phyloP scores from a whole-genome alignment of 2,888 invertebrate species.

The Gymnoscelis rufifasciata region DNA sequence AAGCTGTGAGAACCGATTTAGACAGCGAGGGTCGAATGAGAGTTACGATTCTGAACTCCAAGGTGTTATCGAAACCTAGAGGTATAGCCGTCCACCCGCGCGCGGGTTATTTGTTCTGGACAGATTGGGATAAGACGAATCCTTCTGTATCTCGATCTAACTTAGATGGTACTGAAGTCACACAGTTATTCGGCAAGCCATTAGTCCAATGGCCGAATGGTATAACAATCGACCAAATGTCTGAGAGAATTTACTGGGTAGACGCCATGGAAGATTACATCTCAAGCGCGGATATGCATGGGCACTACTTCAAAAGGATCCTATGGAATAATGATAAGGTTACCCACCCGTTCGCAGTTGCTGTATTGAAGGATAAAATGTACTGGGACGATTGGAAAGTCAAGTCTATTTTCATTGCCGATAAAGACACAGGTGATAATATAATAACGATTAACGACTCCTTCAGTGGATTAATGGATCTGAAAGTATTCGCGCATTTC shows the following conservation, averaged over 20 bases:
- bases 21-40: constrained; percentile 83
- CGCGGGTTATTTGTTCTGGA: constrained; percentile 89
- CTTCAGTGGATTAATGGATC: constrained; percentile 87
- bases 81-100: constrained; percentile 91
- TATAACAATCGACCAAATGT: constrained; percentile 89
- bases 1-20: constrained; percentile 85
- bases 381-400: constrained; percentile 95
- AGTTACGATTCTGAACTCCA: constrained; percentile 84
- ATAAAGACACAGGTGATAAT: constrained; percentile 85
- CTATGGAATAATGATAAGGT: constrained; percentile 82
- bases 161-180: constrained; percentile 86
- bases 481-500: constrained; percentile 87
- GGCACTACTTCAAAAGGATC: constrained; percentile 83
- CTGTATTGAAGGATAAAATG: constrained; percentile 89
- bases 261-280: constrained; percentile 91
- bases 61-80: constrained; percentile 84
- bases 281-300: constrained; percentile 86
- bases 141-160: constrained; percentile 89
- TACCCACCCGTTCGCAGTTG: constrained; percentile 91
- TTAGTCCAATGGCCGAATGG: constrained; percentile 92
- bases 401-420: constrained; percentile 87
- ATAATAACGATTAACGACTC: constrained; percentile 80
- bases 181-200: constrained; percentile 81
- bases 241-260: constrained; percentile 91
- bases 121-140: constrained; percentile 89